Evolutionary conservation across 1,140 invertebrate species (phyloP).

Genomic region (Sesamia nonagrioides): DNA sequence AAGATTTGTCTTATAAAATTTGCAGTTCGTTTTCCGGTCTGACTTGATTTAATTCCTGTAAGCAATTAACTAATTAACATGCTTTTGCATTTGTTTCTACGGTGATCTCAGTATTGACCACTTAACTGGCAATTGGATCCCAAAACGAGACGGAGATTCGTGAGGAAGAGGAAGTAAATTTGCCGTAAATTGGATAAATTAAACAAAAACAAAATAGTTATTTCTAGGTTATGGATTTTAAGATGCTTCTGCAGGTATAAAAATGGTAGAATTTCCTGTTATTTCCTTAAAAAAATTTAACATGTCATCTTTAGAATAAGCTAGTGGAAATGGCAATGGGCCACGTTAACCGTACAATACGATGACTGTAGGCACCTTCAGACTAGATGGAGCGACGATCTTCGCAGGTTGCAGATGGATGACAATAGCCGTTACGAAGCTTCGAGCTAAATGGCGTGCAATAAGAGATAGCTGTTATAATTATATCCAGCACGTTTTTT

Average conservation of each 20-base stretch:
- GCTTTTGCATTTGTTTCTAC: constrained; percentile 11
- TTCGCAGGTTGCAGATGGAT: no score
- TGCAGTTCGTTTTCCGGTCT: constrained; percentile 29
- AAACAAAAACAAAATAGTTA: neutral
- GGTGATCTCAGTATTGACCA: constrained; percentile 11
- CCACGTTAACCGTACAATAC: no score
- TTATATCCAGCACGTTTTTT: no score
- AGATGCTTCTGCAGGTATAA: neutral
- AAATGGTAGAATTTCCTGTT: no score
- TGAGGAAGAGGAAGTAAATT: neutral
- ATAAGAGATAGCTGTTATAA: no score
- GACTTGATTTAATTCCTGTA: constrained; percentile 18
- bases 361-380: no score
- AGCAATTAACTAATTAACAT: constrained; percentile 30
- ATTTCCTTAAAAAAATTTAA: no score
- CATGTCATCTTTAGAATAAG: no score
- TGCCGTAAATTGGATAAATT: neutral
- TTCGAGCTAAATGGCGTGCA: no score
- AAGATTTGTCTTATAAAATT: constrained; percentile 11
- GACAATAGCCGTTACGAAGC: no score
- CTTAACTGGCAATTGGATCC: neutral
- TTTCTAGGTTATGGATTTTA: neutral
- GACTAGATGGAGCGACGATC: no score
- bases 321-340: no score
- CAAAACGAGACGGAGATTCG: neutral